phyloP scores from a whole-genome alignment of 2,797 vertebrate genomes.

The Crenichthys baileyi region DNA sequence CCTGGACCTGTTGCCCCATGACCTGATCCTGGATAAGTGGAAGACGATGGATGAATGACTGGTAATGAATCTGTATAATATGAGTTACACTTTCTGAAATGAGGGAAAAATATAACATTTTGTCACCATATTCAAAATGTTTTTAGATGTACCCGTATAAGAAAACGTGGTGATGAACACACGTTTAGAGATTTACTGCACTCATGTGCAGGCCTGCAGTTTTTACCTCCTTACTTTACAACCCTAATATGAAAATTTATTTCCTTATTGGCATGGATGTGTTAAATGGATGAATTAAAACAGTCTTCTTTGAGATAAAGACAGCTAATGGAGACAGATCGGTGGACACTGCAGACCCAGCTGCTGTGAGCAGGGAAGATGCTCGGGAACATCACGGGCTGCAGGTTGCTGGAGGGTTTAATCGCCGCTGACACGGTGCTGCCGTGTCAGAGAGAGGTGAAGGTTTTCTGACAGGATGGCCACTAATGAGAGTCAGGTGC shows the following conservation, averaged over 20 bases:
- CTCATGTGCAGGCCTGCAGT: background rate
- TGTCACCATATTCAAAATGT: too few relatives aligned
- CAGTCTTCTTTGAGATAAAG: slow-evolving; percentile 22
- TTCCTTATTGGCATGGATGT: slow-evolving; percentile 1
- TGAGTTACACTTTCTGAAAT: too few relatives aligned
- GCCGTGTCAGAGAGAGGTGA: slow-evolving; percentile 66
- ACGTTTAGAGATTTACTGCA: background rate
- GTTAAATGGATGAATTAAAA: background rate
- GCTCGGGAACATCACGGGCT: slow-evolving; percentile 58
- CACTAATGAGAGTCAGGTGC: slow-evolving; percentile 76
- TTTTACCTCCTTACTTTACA: background rate
- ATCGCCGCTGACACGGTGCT: slow-evolving; percentile 65
- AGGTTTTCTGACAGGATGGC: slow-evolving; percentile 70
- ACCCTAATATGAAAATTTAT: slow-evolving; percentile 14
- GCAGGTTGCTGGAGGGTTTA: slow-evolving; percentile 63
- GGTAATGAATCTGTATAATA: too few relatives aligned
- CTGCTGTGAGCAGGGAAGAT: slow-evolving; percentile 52
- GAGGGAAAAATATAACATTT: too few relatives aligned
- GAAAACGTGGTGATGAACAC: background rate
- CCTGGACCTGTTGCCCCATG: too few relatives aligned
- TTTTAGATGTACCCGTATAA: too few relatives aligned
- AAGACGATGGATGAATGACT: too few relatives aligned
- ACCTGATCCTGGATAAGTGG: too few relatives aligned
- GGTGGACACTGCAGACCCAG: slow-evolving; percentile 30
- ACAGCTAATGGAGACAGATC: slow-evolving; percentile 15